These are phyloP conservation scores for Eubasilissa regina DNA, from an alignment of 1,140 invertebrate species.

Conservation along the genomic window DNA sequence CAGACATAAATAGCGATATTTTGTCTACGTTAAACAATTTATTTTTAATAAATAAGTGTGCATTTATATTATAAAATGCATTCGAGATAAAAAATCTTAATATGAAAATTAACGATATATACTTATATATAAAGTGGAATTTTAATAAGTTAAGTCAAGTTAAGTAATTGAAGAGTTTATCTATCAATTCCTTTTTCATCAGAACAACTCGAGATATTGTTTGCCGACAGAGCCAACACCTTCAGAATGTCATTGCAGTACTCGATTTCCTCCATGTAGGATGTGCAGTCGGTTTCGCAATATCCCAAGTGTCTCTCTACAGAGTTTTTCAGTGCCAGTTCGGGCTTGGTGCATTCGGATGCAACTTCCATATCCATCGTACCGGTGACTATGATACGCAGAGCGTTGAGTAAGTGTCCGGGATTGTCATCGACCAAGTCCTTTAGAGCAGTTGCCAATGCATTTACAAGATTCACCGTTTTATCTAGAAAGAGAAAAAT, in stretches of 20 bases:
- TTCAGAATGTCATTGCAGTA: conserved; percentile 41
- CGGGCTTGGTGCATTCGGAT: conserved; percentile 59
- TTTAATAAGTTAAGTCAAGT: not conserved
- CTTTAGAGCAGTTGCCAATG: conserved; percentile 18
- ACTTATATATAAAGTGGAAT: not conserved
- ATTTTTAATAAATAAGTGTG: conserved; percentile 2
- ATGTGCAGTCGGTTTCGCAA: conserved; percentile 1
- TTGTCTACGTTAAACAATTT: not conserved
- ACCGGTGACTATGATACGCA: conserved; percentile 18
- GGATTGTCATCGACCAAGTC: conserved; percentile 29
- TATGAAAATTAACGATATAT: conserved; percentile 5
- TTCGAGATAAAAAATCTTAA: conserved; percentile 30
- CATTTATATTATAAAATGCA: conserved; percentile 7
- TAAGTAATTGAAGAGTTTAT: not conserved
- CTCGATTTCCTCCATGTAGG: conserved; percentile 25
- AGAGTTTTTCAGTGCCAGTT: conserved; percentile 60
- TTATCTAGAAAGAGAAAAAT: conserved; percentile 10
- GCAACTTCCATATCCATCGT: conserved; percentile 56
- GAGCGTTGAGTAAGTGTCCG: conserved; percentile 43
- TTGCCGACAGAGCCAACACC: conserved; percentile 4
- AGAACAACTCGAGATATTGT: not conserved
- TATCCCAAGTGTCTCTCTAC: conserved; percentile 59
- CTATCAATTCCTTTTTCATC: conserved; percentile 34
- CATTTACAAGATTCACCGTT: not conserved
- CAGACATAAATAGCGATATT: too few relatives aligned